Evolutionary conservation across 2,797 vertebrate genomes (phyloP), one percentile per base, ranked within the genome.

Genomic region (Pseudochromis fuscus): DNA sequence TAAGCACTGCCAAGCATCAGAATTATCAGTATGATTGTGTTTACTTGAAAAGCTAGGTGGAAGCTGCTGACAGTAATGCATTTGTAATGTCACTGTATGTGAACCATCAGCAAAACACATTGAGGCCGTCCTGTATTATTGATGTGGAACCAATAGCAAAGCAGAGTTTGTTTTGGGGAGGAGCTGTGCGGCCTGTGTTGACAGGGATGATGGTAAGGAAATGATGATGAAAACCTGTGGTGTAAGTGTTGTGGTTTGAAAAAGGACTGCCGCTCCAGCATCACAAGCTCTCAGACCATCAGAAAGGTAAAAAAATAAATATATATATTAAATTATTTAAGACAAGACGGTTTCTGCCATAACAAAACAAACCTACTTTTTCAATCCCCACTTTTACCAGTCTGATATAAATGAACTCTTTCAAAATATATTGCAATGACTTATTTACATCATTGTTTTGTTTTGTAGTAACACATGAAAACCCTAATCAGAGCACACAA

Each of bases 81-180:
- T 35, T 37, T 49, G 30, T 64, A 37, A 44, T 27, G 48, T 18
- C 30, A 77, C 53, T 72, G 40, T 58, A 48, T 77, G 66, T 79
- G 45, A 82, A 88, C 23, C 51, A 64, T 91, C 89, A 93, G 89
- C 91, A 86, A 19, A 88, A 84, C 61, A 76, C 87, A 82, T 84
- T 90, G 77, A 87, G 58, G 62, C 65, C 75, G 57, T 69, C 62
- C 53, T 81, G 74, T 82, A 87, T 90, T 87, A 84, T 81, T 77
- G 77, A 87, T 87, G 57, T 59, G 5, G 60, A 84, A 55, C 89
- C 91, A 91, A 89, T 91, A 37, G 84, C 63, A 74, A 31, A 23
- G 70, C 79, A 1, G 64, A 51, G 35, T 68, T 74, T 62, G 71
- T 79, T 73, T 67, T 44, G 44, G 83, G 88, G 89, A 58, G 88